Percentiles rank a stretch among this genome's conserved stretches.
Evolutionary conservation across 2,888 invertebrate genomes (phyloP).

Genomic region (Sipunculus nudus): DNA sequence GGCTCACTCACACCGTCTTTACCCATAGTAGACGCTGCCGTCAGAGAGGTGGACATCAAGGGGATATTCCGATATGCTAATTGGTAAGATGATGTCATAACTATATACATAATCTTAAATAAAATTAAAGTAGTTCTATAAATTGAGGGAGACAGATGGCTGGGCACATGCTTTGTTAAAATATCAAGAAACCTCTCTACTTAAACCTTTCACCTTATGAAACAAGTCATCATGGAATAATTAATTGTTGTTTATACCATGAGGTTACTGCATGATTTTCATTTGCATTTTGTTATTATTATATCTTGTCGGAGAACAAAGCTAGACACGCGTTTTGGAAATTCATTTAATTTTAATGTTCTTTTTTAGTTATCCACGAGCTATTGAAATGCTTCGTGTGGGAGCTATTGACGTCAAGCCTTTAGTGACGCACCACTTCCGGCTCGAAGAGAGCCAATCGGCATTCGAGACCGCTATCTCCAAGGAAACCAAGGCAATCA

Average conservation of each 20-base stretch:
- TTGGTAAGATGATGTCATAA: no score
- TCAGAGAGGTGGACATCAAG: conserved; percentile 22
- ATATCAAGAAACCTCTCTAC: no score
- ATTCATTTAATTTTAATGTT: background rate
- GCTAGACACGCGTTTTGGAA: background rate
- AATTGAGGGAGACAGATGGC: no score
- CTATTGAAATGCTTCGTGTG: background rate
- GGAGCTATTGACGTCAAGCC: conserved; percentile 4
- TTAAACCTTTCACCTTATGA: no score
- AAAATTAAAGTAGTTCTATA: no score
- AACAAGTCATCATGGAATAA: no score
- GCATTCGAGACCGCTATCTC: conserved; percentile 11
- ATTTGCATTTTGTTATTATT: background rate
- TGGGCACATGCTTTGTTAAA: no score
- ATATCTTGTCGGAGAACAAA: background rate
- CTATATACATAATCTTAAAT: no score
- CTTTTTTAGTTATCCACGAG: conserved; percentile 8
- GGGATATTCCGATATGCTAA: conserved; percentile 30
- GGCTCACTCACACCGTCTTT: conserved; percentile 14
- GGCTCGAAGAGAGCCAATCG: background rate
- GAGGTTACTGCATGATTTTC: background rate
- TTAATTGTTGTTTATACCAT: no score
- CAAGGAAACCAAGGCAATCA: conserved; percentile 2
- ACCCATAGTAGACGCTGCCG: conserved; percentile 22
- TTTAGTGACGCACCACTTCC: conserved; percentile 4